A percentile compares a stretch with the other conserved stretches of the same genome.
Evolutionary conservation across 2,113 vertebrate species (phyloP).

Genomic region (Gymnogyps californianus): DNA sequence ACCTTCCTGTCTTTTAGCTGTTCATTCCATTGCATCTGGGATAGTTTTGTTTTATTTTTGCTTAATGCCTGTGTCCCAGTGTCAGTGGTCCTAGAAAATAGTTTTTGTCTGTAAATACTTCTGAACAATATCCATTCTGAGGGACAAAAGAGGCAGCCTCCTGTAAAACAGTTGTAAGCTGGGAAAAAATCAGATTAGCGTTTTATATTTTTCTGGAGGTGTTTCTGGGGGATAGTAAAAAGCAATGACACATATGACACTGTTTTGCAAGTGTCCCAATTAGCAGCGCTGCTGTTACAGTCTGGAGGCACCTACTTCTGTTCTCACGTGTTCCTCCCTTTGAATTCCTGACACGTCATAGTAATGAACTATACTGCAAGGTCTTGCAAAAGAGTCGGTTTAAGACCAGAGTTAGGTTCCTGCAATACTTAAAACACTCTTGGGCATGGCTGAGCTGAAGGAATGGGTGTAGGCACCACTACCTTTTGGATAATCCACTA

Average conservation of each 20-base stretch:
- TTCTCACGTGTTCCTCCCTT: neutral
- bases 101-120: constrained; percentile 45
- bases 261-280: constrained; percentile 58
- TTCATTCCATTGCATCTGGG: neutral
- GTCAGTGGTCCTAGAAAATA: constrained; percentile 42
- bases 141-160: neutral
- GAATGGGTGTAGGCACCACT: neutral
- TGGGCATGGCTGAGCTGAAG: neutral
- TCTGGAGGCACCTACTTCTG: neutral
- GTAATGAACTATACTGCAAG: neutral
- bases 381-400: neutral
- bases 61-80: neutral
- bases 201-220: constrained; percentile 56
- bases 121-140: constrained; percentile 18
- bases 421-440: neutral
- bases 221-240: constrained; percentile 58
- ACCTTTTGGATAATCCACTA: neutral
- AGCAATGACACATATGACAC: constrained; percentile 48
- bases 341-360: neutral
- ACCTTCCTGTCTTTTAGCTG: constrained; percentile 23
- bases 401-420: neutral
- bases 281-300: neutral
- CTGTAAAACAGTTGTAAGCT: neutral
- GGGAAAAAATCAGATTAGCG: neutral
- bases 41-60: constrained; percentile 36